Conservation (phyloP, 2,888 invertebrate species). For the Ryuthela nishihirai region DNA sequence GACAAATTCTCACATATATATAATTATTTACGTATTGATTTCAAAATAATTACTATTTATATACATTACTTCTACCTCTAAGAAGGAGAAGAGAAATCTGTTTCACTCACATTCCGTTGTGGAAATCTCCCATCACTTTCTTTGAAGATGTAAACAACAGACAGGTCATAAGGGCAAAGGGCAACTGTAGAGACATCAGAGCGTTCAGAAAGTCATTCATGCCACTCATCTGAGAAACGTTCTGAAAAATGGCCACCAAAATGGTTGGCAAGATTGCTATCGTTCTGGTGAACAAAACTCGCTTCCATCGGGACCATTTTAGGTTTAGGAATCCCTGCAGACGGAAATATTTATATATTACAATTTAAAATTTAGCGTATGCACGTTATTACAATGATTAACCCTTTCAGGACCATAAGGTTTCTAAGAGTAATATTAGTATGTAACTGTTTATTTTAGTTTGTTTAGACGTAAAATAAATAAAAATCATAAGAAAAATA, state of each 20-base stretch:
- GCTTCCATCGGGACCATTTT: conserved; percentile 80
- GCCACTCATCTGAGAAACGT: conserved; percentile 64
- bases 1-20: no score
- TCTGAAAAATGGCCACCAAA: conserved; percentile 37
- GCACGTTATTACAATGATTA: no score
- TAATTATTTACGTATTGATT: no score
- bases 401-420: no score
- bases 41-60: no score
- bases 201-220: conserved; percentile 86
- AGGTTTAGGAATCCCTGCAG: conserved; percentile 72
- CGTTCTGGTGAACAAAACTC: conserved; percentile 75
- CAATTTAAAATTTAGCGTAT: not conserved
- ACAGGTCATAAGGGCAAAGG: conserved; percentile 80
- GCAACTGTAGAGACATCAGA: conserved; percentile 79
- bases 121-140: conserved; percentile 78
- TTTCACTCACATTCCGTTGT: conserved; percentile 70
- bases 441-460: no score
- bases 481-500: no score
- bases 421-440: no score
- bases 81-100: no score
- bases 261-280: conserved; percentile 76
- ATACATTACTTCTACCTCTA: no score
- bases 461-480: no score
- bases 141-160: conserved; percentile 77
- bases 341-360: conserved; percentile 8